phyloP scores from a whole-genome alignment of 1,140 invertebrate genomes.

The Pemphigus obesinymphae region DNA sequence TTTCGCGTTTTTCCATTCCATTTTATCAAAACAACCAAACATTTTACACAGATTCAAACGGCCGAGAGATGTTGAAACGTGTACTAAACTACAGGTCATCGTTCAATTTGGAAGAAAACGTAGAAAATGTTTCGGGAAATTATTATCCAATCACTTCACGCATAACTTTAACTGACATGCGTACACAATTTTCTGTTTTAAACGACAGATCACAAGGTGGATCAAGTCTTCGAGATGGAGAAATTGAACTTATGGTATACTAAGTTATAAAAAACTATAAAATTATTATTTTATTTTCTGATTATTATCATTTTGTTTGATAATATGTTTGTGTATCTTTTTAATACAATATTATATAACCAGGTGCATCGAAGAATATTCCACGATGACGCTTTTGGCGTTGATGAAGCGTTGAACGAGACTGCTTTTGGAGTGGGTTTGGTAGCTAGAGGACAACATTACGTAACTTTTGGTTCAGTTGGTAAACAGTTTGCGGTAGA shows the following conservation, averaged over 20 bases:
- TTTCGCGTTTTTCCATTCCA: conserved; percentile 53
- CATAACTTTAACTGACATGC: conserved; percentile 53
- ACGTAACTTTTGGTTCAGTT: not conserved
- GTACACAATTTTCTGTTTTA: conserved; percentile 50
- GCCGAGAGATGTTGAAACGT: conserved; percentile 60
- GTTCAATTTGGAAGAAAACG: conserved; percentile 51
- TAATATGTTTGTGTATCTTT: too few species aligned
- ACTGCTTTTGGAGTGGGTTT: conserved; percentile 50
- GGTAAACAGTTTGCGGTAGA: not conserved
- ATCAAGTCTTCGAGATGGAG: conserved; percentile 53
- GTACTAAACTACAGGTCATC: conserved; percentile 56
- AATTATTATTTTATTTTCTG: too few species aligned
- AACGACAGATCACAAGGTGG: conserved; percentile 64
- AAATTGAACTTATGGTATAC: conserved; percentile 54
- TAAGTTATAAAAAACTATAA: too few species aligned
- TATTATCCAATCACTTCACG: conserved; percentile 64
- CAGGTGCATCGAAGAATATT: conserved; percentile 50
- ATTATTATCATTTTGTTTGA: too few species aligned
- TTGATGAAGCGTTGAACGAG: conserved; percentile 61
- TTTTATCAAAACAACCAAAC: conserved; percentile 51
- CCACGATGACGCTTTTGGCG: conserved; percentile 59
- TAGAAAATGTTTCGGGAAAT: conserved; percentile 61
- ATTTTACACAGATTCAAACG: conserved; percentile 70
- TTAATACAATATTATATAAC: too few species aligned
- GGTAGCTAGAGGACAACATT: conserved; percentile 46